Evolutionary conservation across 30 jellyfish, hydroid and myxozoan species (phyloP).

Genomic region (Sanderia malayensis): DNA sequence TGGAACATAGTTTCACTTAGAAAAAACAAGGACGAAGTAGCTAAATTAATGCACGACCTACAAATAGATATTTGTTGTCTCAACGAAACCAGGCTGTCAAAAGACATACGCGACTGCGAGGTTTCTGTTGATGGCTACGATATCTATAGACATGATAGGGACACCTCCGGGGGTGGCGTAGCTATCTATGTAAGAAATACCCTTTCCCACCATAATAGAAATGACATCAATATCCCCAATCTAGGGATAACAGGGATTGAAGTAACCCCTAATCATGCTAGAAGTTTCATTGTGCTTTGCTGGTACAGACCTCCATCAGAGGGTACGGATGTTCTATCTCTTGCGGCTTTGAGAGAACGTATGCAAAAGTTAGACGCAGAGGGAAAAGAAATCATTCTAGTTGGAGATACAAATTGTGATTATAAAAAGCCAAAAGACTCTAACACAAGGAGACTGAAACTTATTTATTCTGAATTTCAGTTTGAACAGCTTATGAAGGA

Average conservation of each 20-base stretch:
- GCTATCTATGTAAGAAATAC: too few species aligned
- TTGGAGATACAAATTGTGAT: conserved; percentile 29
- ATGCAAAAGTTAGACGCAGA: conserved; percentile 27
- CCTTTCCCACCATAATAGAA: conserved; percentile 27
- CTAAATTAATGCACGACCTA: conserved; percentile 6
- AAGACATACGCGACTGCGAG: conserved; percentile 24
- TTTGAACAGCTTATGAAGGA: too few species aligned
- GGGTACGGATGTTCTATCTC: too few species aligned
- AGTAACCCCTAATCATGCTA: conserved; percentile 12
- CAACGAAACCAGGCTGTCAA: conserved; percentile 32
- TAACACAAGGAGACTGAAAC: too few species aligned
- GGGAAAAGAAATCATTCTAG: conserved; percentile 15
- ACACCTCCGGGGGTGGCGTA: conserved; percentile 24
- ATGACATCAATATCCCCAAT: conserved; percentile 10
- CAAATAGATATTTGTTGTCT: conserved; percentile 22
- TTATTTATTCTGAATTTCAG: too few species aligned
- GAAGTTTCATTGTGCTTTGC: too few species aligned
- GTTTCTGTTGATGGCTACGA: conserved; percentile 17
- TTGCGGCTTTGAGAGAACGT: too few species aligned
- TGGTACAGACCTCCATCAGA: too few species aligned
- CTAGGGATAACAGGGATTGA: too few species aligned
- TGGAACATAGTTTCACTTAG: conserved; percentile 34
- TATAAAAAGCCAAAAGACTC: too few species aligned
- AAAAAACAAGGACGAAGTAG: conserved; percentile 28
- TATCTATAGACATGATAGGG: conserved; percentile 32